Percentiles rank a stretch among this genome's conserved stretches.
phyloP scores from a whole-genome alignment of 2,888 invertebrate genomes.

The Diarsia rubi region DNA sequence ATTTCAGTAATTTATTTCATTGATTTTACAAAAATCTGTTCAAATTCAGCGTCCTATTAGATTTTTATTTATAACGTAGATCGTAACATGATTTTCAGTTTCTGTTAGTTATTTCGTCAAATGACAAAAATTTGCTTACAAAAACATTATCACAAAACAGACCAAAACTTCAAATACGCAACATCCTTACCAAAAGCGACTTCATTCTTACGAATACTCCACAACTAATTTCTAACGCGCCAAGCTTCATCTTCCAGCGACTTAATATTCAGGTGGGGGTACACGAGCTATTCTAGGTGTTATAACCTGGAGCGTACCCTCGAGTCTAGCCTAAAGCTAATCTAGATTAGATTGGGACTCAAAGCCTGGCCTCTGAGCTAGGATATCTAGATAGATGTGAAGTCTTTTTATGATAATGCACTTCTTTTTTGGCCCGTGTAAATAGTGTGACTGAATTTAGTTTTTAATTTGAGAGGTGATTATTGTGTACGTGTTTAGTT shows the following conservation, averaged over 20 bases:
- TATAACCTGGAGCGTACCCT: slow-evolving; percentile 29
- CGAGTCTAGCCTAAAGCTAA: slow-evolving; percentile 43
- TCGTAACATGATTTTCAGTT: not conserved
- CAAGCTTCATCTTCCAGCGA: slow-evolving; percentile 13
- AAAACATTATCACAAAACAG: not conserved
- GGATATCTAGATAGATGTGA: slow-evolving; percentile 15
- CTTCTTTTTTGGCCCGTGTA: not conserved
- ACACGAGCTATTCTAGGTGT: slow-evolving; percentile 44
- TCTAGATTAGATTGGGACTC: slow-evolving; percentile 59
- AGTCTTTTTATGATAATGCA: not conserved
- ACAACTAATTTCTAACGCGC: slow-evolving; percentile 9
- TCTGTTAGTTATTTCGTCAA: not conserved
- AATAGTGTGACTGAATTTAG: too few species aligned
- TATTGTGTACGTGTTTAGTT: too few species aligned
- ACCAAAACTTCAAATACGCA: not conserved
- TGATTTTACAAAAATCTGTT: too few species aligned
- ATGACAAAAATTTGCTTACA: not conserved
- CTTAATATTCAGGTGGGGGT: slow-evolving; percentile 42
- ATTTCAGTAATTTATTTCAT: not conserved
- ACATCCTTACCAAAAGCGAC: not conserved
- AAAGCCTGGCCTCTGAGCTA: slow-evolving; percentile 27
- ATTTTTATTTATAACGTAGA: not conserved
- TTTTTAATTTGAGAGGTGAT: too few species aligned
- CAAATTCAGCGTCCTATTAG: too few species aligned
- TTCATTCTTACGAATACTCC: too few species aligned